Evolutionary conservation across 1,140 invertebrate genomes (phyloP).

Genomic region (Drosophila funebris): DNA sequence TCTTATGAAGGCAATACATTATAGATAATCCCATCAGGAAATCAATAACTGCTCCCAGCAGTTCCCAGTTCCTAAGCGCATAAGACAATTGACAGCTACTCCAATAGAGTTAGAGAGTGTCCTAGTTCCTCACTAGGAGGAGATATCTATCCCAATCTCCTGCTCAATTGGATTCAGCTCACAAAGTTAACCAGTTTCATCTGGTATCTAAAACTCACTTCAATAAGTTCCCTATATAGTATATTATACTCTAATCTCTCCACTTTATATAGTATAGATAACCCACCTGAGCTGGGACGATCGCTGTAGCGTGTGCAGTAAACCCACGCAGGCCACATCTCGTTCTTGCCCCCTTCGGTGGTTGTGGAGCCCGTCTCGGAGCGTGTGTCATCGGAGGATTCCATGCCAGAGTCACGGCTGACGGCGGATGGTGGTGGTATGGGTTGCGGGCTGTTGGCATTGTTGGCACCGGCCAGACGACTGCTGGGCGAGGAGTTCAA

Average conservation of each 20-base stretch:
- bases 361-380: constrained; percentile 83
- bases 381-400: constrained; percentile 81
- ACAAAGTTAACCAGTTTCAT: no score
- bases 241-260: no score
- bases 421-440: constrained; percentile 78
- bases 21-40: neutral
- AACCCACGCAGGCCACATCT: constrained; percentile 97
- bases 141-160: no score
- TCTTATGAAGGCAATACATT: neutral
- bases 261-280: neutral
- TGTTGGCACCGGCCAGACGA: constrained; percentile 47
- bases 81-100: no score
- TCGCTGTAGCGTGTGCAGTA: constrained; percentile 99
- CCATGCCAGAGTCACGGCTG: constrained; percentile 81
- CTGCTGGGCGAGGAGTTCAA: constrained; percentile 75
- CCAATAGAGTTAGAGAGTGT: no score
- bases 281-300: constrained; percentile 96
- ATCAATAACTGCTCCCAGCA: neutral
- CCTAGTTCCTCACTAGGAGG: no score
- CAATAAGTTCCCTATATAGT: no score
- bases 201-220: no score
- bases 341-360: constrained; percentile 79
- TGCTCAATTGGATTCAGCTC: no score
- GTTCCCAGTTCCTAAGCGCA: no score
- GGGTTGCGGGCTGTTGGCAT: constrained; percentile 75